Evolutionary conservation across 2,888 invertebrate species (phyloP), one percentile per base, ranked within the genome.

Genomic region (Serripes groenlandicus): DNA sequence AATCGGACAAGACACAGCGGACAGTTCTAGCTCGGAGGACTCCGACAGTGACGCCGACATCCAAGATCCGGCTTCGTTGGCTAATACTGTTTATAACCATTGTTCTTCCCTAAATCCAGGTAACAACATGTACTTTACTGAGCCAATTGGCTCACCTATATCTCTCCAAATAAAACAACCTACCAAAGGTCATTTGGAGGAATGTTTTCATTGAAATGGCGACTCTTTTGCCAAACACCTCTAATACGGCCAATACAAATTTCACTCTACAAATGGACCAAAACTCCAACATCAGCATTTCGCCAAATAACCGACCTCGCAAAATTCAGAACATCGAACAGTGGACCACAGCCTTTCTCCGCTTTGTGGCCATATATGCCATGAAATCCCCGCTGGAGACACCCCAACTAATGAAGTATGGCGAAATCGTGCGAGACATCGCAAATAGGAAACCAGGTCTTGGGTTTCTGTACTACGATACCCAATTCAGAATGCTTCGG

Each of bases 381-480:
- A 32, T 23, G 26, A 56, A 69, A 1, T 77, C 37, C 54, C 79
- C 83, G 9, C 11, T 7, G 3, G 28, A 60, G 18, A 30, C 58
- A 28, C 70, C 72, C 0, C 60, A 76, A n/a, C 71, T 80, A 1
- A 73, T 83, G 60, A 83, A 83, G 42, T 77, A 83, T 71, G 70
- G 30, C 21, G 80, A 83, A 42, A 74, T 79, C 2, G 74, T 79
- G 1, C 28, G 74, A 21, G 77, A 83, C 34, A 26, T 83, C 3
- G 79, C 83, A 7, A 18, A 32, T 35, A 60, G 79, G 11, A 34
- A 76, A 0, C 74, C 70, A 1, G 77, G 74, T 23, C 18, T 64
- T 21, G 70, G 69, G 52, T 79, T 62, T 28, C 52, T 28, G 18
- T 37, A 35, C 21, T 79, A 79, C 56, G 76, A 83, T 35, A 58